Percentiles rank a stretch among this genome's conserved stretches.
These are phyloP conservation scores for Limnephilus marmoratus DNA, from an alignment of 2,888 invertebrate genomes.

Conservation along the genomic window DNA sequence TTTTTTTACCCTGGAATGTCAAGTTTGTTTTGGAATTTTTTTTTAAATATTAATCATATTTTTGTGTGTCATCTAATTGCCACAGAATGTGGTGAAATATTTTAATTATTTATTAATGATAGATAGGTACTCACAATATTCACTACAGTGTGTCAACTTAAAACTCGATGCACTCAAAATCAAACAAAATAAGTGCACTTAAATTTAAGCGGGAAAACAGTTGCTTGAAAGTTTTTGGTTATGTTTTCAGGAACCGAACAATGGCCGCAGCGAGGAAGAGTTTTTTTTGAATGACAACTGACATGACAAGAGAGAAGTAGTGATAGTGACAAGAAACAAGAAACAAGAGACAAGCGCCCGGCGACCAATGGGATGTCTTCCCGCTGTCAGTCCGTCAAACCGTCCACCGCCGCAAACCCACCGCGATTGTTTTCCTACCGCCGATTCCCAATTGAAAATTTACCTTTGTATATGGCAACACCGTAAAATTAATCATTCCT, in stretches of 20 bases:
- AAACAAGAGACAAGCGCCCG: constrained; percentile 38
- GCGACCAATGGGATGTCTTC: constrained; percentile 52
- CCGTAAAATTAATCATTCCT: constrained; percentile 62
- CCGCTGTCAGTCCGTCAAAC: constrained; percentile 60
- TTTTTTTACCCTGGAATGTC: not conserved
- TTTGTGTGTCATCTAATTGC: not conserved
- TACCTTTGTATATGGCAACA: constrained; percentile 63
- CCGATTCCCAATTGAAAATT: constrained; percentile 57
- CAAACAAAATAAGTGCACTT: constrained; percentile 37
- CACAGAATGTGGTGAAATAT: not conserved
- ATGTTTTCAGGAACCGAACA: too few species aligned
- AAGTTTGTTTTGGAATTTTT: not conserved
- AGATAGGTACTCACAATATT: constrained; percentile 23
- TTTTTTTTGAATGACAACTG: constrained; percentile 39
- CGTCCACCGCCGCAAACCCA: constrained; percentile 64
- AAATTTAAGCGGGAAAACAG: constrained; percentile 20
- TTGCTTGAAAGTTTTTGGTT: not conserved
- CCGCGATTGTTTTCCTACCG: constrained; percentile 65
- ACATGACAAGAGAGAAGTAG: constrained; percentile 35
- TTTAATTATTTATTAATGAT: not conserved
- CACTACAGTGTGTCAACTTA: constrained; percentile 24
- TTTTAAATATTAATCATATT: not conserved
- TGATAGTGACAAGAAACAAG: constrained; percentile 4
- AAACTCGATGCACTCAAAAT: constrained; percentile 25
- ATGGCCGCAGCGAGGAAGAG: constrained; percentile 27